These are phyloP conservation scores for Donacobius atricapilla DNA, from an alignment of 2,113 vertebrate genomes.

Conservation along the genomic window DNA sequence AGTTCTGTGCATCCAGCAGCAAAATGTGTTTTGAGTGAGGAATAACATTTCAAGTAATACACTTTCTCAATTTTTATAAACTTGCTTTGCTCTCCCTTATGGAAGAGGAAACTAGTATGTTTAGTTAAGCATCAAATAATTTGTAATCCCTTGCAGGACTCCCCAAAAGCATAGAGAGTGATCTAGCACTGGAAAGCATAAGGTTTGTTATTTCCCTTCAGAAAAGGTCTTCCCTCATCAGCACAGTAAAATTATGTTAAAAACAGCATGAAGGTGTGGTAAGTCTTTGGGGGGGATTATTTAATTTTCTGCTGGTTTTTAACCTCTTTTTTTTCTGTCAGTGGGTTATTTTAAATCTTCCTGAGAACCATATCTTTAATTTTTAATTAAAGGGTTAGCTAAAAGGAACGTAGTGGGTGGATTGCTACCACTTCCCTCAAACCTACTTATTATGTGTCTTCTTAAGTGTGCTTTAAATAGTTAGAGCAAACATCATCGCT, in stretches of 20 bases:
- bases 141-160: neutral
- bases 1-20: neutral
- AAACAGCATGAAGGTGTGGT: neutral
- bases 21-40: neutral
- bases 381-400: slow-evolving; percentile 62
- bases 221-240: neutral
- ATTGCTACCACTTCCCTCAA: slow-evolving; percentile 58
- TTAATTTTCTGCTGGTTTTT: slow-evolving; percentile 18
- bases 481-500: slow-evolving; percentile 40
- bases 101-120: neutral
- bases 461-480: slow-evolving; percentile 56
- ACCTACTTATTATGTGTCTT: slow-evolving; percentile 62
- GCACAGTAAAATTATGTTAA: neutral
- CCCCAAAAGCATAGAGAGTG: neutral
- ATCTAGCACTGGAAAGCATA: neutral
- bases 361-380: slow-evolving; percentile 54
- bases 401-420: slow-evolving; percentile 48
- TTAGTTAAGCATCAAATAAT: neutral
- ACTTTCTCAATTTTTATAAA: neutral
- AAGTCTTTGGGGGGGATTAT: neutral
- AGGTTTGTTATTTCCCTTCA: neutral
- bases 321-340: slow-evolving; percentile 29
- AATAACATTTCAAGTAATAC: neutral
- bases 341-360: slow-evolving; percentile 56
- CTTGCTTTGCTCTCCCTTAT: neutral